A percentile compares a stretch with the other conserved stretches of the same genome.
Evolutionary conservation across 1,140 invertebrate genomes (phyloP).

Genomic region (Argopecten irradians): DNA sequence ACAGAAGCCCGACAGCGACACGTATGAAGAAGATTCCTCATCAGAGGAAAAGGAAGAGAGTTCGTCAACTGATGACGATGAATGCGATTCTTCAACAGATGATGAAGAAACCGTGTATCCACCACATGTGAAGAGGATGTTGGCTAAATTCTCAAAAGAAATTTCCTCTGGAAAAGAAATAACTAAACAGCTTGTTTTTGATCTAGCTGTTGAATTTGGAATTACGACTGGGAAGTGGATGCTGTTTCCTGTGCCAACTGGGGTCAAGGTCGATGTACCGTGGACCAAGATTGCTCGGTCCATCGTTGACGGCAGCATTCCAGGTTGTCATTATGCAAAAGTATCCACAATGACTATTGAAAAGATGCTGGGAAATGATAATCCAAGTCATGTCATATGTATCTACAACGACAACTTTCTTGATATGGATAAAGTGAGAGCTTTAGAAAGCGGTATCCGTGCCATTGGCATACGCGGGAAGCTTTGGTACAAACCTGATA

Average conservation of each 20-base stretch:
- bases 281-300: conserved; percentile 52
- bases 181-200: conserved; percentile 41
- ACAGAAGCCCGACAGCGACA: neutral
- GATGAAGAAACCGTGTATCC: neutral
- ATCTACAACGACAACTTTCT: conserved; percentile 55
- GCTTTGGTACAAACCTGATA: conserved; percentile 57
- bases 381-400: conserved; percentile 46
- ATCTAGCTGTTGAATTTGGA: conserved; percentile 46
- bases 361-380: neutral
- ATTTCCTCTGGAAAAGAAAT: conserved; percentile 46
- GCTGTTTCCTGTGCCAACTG: conserved; percentile 47
- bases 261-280: conserved; percentile 52
- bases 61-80: neutral
- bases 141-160: conserved; percentile 31
- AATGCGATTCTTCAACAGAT: too few relatives aligned
- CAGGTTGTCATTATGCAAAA: conserved; percentile 7
- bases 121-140: conserved; percentile 1
- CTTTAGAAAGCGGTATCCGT: conserved; percentile 47
- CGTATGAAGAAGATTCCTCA: neutral
- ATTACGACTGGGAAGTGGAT: conserved; percentile 54
- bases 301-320: conserved; percentile 45
- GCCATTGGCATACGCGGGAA: conserved; percentile 51
- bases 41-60: neutral
- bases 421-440: conserved; percentile 50
- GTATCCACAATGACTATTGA: conserved; percentile 20